Evolutionary conservation across 2,113 vertebrate genomes (phyloP).

Genomic region (Parus major): DNA sequence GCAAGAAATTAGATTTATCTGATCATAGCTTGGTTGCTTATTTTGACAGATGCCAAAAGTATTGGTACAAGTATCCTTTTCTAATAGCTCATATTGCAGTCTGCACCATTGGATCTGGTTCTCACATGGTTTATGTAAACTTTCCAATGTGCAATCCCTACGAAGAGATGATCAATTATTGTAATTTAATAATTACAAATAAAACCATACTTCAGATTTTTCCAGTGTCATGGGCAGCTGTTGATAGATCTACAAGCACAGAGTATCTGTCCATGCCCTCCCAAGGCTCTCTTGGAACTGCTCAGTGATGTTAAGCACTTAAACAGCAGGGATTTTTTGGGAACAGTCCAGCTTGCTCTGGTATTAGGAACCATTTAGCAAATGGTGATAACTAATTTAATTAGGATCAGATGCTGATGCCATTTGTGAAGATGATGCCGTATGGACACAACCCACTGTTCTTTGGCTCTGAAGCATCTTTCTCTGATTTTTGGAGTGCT

Average conservation of each 20-base stretch:
- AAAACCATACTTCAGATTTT: background rate
- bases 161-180: background rate
- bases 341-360: slow-evolving; percentile 29
- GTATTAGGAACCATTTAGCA: slow-evolving; percentile 44
- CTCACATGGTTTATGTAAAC: background rate
- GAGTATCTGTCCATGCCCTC: background rate
- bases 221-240: background rate
- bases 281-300: slow-evolving; percentile 34
- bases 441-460: slow-evolving; percentile 36
- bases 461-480: slow-evolving; percentile 26
- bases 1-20: background rate
- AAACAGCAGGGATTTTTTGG: slow-evolving; percentile 53
- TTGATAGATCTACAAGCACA: background rate
- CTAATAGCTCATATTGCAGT: background rate
- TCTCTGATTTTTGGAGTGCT: slow-evolving; percentile 4
- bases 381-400: slow-evolving; percentile 58
- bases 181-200: slow-evolving; percentile 23
- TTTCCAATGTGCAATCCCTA: background rate
- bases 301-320: slow-evolving; percentile 13
- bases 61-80: background rate
- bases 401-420: slow-evolving; percentile 55
- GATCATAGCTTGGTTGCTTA: background rate
- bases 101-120: background rate
- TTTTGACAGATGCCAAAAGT: background rate
- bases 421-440: slow-evolving; percentile 42